phyloP scores from a whole-genome alignment of 2,797 vertebrate genomes.

The Enteromius treurensis region DNA sequence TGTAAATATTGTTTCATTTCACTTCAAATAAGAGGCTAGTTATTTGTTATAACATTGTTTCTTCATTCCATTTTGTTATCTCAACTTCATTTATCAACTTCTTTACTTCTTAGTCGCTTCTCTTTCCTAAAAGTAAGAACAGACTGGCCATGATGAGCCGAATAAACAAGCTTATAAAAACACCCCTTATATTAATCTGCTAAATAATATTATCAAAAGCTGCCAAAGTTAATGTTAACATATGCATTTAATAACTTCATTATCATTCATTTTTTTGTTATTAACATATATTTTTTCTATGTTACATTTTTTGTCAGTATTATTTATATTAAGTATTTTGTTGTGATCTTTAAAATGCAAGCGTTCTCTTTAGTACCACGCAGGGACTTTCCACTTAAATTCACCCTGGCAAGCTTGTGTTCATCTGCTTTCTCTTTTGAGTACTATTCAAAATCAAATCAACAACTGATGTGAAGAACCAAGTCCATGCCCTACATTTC shows the following conservation, averaged over 20 bases:
- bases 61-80: neutral
- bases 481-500: neutral
- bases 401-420: neutral
- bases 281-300: too few species aligned
- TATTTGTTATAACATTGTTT: neutral
- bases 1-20: neutral
- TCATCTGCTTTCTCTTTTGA: slow-evolving; percentile 2
- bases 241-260: neutral
- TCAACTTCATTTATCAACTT: neutral
- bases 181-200: neutral
- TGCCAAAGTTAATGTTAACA: neutral
- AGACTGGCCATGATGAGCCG: neutral
- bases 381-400: neutral
- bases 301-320: neutral
- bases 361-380: neutral
- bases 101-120: neutral
- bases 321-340: neutral
- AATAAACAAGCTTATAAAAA: neutral
- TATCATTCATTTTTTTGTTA: neutral
- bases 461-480: neutral
- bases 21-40: neutral
- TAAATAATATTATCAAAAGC: neutral
- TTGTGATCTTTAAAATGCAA: neutral
- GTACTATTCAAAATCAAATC: neutral
- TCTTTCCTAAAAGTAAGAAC: neutral